Percentiles rank a stretch among this genome's conserved stretches.
These are phyloP conservation scores for Parazoanthus atlanticus DNA, from an alignment of 92 coral and sea anemone genomes.

Conservation along the genomic window DNA sequence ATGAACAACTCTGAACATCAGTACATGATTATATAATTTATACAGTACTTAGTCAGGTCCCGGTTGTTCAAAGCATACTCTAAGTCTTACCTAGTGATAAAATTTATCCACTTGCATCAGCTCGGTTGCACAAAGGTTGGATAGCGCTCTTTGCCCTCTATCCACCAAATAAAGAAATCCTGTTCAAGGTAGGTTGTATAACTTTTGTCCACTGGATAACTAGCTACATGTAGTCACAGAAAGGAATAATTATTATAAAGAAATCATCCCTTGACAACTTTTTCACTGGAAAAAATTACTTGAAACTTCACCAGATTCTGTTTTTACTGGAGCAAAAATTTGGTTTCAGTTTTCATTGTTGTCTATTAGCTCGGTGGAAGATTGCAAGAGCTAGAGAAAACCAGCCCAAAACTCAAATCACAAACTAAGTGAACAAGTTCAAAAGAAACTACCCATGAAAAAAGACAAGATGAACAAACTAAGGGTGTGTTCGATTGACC, in stretches of 20 bases:
- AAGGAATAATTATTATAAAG: background rate
- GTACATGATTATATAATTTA: no score
- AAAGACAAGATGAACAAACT: no score
- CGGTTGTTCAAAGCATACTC: constrained; percentile 21
- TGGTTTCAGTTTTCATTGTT: no score
- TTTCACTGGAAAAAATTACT: no score
- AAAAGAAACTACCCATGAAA: no score
- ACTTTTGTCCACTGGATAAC: constrained; percentile 41
- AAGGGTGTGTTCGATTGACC: no score
- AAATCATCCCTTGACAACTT: no score
- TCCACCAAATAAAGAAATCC: constrained; percentile 26
- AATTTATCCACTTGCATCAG: background rate
- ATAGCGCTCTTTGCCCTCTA: constrained; percentile 18
- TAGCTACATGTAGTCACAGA: background rate
- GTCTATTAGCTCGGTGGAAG: no score
- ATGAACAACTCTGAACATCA: no score
- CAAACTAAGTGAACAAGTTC: background rate
- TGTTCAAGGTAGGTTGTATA: constrained; percentile 34
- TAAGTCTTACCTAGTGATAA: constrained; percentile 26
- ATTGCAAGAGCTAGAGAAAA: no score
- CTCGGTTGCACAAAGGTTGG: constrained; percentile 26
- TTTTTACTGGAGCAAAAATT: no score
- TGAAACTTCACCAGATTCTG: no score
- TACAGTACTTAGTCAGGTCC: constrained; percentile 1
- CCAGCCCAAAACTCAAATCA: background rate